A percentile compares a stretch with the other conserved stretches of the same genome.
Evolutionary conservation across 2,113 vertebrate genomes (phyloP).

Genomic region (Tragulus kanchil): DNA sequence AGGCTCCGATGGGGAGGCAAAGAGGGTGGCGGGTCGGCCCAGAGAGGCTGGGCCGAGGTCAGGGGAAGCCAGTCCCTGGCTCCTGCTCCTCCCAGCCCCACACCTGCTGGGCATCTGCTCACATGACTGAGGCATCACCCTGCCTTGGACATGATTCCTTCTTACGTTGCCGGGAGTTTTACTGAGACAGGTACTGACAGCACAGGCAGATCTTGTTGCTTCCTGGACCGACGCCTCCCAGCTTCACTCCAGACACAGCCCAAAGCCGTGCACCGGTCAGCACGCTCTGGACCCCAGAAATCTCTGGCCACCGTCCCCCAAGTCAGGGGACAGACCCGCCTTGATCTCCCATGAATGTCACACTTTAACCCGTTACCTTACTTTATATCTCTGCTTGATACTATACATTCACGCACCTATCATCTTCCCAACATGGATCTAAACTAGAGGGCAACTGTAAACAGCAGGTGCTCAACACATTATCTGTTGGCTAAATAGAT

Average conservation of each 20-base stretch:
- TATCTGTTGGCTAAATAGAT: neutral
- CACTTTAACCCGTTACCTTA: too few species aligned
- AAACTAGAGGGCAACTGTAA: neutral
- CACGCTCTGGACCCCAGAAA: too few species aligned
- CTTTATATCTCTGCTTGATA: neutral
- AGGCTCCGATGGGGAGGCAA: neutral
- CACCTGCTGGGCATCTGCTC: neutral
- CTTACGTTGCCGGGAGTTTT: fast-evolving
- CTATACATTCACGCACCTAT: fast-evolving
- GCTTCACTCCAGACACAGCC: neutral
- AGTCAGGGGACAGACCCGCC: fast-evolving
- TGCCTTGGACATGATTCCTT: fast-evolving
- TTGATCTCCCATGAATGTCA: too few species aligned
- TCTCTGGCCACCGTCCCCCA: fast-evolving
- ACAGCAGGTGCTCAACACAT: neutral
- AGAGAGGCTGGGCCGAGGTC: neutral
- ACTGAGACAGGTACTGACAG: neutral
- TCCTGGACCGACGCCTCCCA: neutral
- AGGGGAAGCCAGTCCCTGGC: neutral
- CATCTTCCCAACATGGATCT: neutral
- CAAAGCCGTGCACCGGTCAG: neutral
- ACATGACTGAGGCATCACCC: neutral
- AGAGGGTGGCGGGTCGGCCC: too few species aligned
- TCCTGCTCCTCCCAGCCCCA: neutral
- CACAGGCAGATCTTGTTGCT: too few species aligned